Evolutionary conservation across 2,797 vertebrate genomes (phyloP).

Genomic region (Dromococcyx pavoninus): DNA sequence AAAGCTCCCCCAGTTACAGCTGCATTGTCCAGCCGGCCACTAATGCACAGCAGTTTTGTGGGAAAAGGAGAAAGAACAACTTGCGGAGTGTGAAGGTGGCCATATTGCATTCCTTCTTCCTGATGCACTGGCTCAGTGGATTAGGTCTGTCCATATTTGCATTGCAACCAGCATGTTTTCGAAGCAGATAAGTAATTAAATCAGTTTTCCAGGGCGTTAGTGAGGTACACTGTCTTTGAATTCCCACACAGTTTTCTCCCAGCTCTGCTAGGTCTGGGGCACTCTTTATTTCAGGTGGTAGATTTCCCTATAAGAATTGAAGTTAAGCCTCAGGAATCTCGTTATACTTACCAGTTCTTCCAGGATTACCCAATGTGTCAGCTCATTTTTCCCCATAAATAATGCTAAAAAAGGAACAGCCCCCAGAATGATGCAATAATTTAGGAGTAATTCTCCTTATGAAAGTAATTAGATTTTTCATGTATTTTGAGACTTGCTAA

Average conservation of each 20-base stretch:
- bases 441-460: neutral
- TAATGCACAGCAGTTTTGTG: accelerated
- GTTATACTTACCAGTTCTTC: neutral
- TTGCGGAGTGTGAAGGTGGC: accelerated
- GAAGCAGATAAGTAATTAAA: neutral
- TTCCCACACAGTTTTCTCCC: neutral
- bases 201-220: neutral
- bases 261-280: neutral
- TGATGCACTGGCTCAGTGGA: accelerated
- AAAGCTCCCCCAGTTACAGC: neutral
- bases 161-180: neutral
- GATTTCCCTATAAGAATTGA: neutral
- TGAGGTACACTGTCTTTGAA: neutral
- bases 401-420: neutral
- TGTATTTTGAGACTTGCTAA: neutral
- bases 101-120: neutral
- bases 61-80: neutral
- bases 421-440: neutral
- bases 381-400: neutral
- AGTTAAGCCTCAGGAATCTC: neutral
- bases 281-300: neutral
- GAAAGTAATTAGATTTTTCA: neutral
- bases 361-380: neutral
- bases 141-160: neutral
- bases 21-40: accelerated